These are phyloP conservation scores for Scolanthus callimorphus DNA, from an alignment of 92 coral and sea anemone genomes.

Conservation along the genomic window DNA sequence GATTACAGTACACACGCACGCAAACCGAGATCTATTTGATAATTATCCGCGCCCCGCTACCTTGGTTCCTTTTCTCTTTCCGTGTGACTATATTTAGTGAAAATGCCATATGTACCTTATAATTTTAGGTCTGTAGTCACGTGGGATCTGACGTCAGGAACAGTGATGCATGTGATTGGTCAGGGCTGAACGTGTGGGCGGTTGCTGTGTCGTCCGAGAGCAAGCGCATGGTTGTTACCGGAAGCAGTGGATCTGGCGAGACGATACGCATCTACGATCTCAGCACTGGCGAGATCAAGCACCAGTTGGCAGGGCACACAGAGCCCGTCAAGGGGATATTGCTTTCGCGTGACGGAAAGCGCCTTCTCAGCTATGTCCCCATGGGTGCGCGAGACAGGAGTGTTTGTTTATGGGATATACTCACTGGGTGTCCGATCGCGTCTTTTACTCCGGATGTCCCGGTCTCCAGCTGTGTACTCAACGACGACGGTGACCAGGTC, in stretches of 20 bases:
- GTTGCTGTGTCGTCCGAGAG: conserved; percentile 82
- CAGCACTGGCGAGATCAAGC: conserved; percentile 67
- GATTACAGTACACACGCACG: too few species aligned
- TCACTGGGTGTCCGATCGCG: conserved; percentile 71
- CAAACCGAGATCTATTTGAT: too few species aligned
- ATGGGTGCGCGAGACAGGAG: conserved; percentile 79
- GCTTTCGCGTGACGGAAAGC: conserved; percentile 80
- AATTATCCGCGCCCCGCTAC: too few species aligned
- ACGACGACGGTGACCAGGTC: conserved; percentile 95
- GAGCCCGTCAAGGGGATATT: conserved; percentile 85
- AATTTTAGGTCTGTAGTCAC: conserved; percentile 64
- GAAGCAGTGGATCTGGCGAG: conserved; percentile 68
- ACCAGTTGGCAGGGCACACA: conserved; percentile 78
- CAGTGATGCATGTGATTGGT: conserved; percentile 90
- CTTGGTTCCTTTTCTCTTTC: too few species aligned
- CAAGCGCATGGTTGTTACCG: conserved; percentile 85
- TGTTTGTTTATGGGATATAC: conserved; percentile 84
- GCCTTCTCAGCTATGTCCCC: conserved; percentile 81
- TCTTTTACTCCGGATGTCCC: conserved; percentile 95
- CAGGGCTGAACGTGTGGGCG: conserved; percentile 84
- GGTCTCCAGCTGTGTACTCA: conserved; percentile 92
- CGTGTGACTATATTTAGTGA: too few species aligned
- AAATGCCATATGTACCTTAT: too few species aligned
- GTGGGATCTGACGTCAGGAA: conserved; percentile 89
- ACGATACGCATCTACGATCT: conserved; percentile 85